Evolutionary conservation across 2,888 invertebrate genomes (phyloP), one percentile per base, ranked within the genome.

Genomic region (Cephus pulcher): DNA sequence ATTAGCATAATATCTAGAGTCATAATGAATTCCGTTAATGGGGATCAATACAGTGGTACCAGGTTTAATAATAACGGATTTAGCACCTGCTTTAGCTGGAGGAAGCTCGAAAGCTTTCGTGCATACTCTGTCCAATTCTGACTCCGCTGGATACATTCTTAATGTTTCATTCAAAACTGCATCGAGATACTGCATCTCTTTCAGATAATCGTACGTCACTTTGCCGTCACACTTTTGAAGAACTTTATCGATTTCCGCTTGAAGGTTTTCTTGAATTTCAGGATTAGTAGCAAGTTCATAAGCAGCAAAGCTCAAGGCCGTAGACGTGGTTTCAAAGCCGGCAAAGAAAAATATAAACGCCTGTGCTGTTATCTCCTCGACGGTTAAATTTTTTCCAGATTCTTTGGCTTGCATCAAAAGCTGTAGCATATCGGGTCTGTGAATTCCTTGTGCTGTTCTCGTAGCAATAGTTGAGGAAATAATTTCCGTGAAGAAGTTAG

Each of bases 101-200:
- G 90, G 90, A 23, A 91, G 75, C 56, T 89, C 88, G 56, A 91
- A 92, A 0, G 86, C 84, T 69, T 88, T 88, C 3, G 82, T 83
- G 68, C 91, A 91, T 1, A 86, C 56, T 33, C 92, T 86, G 76
- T 91, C 92, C 0, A 86, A 69, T 3, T 87, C 73, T 0, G 85
- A 40, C 0, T 76, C 74, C 11, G 88, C 83, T 1, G 91, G 89
- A 78, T 88, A 88, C 40, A 87, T 80, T n/a, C 91, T 83, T 11
- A 91, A 76, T 4, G 87, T 79, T 78, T 92, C 91, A 78, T 86
- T 82, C 1, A 93, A 85, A 0, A 94, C 93, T 91, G 93, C 93
- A 76, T 94, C 93, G 86, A 94, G 83, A 82, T 93, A 94, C 71
- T 92, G 92, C 89, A 94, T 92, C 37, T 91, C 92, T 4, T 91